Percentiles rank a stretch among this genome's conserved stretches.
Conservation (phyloP, 2,888 invertebrate species). For the Gasteruption jaculator region DNA sequence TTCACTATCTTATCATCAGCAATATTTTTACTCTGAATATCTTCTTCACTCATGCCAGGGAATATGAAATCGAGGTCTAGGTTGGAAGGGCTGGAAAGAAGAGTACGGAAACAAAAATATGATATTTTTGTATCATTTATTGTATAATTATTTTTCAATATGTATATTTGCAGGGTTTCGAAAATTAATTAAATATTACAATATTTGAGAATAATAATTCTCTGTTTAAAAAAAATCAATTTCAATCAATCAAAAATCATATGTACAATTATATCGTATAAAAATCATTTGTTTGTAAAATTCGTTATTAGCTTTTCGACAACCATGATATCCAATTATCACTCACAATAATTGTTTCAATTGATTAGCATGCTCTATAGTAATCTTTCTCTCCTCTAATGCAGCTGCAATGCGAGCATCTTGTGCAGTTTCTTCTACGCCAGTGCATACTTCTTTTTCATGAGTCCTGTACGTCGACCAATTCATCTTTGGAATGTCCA, state of each 20-base stretch:
- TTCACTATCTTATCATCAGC: slow-evolving; percentile 13
- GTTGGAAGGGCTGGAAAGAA: slow-evolving; percentile 1
- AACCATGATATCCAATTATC: not conserved
- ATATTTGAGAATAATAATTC: too few relatives aligned
- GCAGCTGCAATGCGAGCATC: not conserved
- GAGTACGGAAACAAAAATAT: not conserved
- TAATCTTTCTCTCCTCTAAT: slow-evolving; percentile 1
- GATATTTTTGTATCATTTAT: too few relatives aligned
- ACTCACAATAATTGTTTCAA: not conserved
- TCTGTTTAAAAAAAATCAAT: too few relatives aligned
- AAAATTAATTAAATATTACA: too few relatives aligned
- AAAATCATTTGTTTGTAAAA: too few relatives aligned
- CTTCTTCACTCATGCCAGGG: not conserved
- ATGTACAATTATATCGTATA: too few relatives aligned
- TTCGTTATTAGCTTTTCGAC: not conserved
- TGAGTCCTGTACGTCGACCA: too few relatives aligned
- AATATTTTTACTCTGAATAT: slow-evolving; percentile 1
- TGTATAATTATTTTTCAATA: too few relatives aligned
- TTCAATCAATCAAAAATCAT: too few relatives aligned
- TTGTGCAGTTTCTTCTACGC: not conserved
- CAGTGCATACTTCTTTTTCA: too few relatives aligned
- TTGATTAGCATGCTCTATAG: not conserved
- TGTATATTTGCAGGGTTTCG: too few relatives aligned
- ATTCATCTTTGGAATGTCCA: too few relatives aligned
- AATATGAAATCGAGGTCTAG: slow-evolving; percentile 1